A percentile compares a stretch with the other conserved stretches of the same genome.
Conservation (phyloP, 2,113 vertebrate genomes). For the Lynx canadensis region DNA sequence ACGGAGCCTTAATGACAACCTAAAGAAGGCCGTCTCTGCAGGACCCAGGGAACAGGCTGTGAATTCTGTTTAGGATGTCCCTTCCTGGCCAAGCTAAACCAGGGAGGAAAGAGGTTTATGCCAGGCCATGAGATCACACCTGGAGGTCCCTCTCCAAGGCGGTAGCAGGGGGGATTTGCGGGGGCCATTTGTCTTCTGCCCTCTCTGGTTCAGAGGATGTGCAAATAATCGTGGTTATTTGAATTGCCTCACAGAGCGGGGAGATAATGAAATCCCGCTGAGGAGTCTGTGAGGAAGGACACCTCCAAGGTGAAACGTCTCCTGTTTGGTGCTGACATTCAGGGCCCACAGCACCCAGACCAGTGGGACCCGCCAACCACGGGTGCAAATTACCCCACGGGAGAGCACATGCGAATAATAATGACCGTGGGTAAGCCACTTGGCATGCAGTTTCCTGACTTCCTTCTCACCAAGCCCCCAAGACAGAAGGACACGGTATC, state of each 20-base stretch:
- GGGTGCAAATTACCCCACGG: background rate
- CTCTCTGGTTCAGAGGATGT: background rate
- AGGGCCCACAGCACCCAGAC: background rate
- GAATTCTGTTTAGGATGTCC: background rate
- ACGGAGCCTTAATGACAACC: background rate
- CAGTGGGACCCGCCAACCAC: too few relatives aligned
- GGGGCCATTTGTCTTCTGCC: background rate
- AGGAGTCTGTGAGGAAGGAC: background rate
- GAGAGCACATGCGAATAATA: background rate
- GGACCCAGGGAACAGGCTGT: background rate
- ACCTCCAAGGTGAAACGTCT: background rate
- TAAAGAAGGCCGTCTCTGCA: background rate
- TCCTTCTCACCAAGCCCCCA: background rate
- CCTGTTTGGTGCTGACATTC: background rate
- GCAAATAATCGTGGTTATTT: background rate
- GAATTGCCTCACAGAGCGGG: background rate
- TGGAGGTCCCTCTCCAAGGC: background rate
- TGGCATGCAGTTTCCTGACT: background rate
- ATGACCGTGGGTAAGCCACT: background rate
- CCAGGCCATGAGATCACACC: background rate
- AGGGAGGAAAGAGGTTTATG: background rate
- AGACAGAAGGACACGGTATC: rapidly evolving
- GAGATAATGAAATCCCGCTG: background rate
- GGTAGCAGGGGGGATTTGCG: background rate
- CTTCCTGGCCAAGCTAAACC: background rate